Percentiles rank a stretch among this genome's conserved stretches.
Evolutionary conservation across 2,797 vertebrate species (phyloP).

Genomic region (Lagorchestes hirsutus): DNA sequence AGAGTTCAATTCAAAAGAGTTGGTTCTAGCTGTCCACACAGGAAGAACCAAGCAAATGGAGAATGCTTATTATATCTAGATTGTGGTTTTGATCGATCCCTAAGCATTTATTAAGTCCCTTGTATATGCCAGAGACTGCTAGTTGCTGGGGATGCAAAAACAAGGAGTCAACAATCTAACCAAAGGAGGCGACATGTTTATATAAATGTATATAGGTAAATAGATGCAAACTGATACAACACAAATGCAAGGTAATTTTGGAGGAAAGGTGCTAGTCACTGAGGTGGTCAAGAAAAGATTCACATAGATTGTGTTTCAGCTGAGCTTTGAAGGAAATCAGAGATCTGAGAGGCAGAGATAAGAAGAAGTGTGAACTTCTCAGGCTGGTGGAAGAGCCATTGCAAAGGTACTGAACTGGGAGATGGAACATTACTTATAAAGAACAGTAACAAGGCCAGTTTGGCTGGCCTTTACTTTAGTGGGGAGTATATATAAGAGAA

Average conservation of each 20-base stretch:
- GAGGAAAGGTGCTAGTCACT: neutral
- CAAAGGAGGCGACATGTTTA: neutral
- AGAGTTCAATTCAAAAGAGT: neutral
- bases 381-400: neutral
- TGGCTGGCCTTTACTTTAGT: neutral
- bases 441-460: neutral
- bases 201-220: neutral
- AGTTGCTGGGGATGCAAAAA: neutral
- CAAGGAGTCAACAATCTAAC: neutral
- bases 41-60: neutral
- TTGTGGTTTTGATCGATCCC: neutral
- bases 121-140: neutral
- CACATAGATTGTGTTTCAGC: neutral
- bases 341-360: neutral
- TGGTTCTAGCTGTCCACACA: neutral
- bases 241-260: neutral
- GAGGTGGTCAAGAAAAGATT: neutral
- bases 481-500: neutral
- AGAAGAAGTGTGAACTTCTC: neutral
- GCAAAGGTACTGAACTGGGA: neutral
- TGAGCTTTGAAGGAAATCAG: neutral
- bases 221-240: neutral
- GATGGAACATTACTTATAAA: neutral
- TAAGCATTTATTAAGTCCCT: neutral
- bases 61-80: neutral